Evolutionary conservation across 2,113 vertebrate species (phyloP).

Genomic region (Setophaga kirtlandii): DNA sequence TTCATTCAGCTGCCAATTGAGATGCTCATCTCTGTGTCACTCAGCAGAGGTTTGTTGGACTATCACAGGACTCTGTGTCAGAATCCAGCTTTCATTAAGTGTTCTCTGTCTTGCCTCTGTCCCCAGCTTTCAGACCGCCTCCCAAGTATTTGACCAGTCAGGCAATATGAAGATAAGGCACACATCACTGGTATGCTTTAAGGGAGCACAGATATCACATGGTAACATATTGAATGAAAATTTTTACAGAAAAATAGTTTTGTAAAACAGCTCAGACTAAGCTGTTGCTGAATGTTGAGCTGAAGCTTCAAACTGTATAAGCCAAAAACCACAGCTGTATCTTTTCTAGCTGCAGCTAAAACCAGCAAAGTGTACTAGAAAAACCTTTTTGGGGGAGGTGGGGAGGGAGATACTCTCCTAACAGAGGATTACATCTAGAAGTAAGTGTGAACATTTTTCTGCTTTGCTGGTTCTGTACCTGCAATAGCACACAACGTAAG

Average conservation of each 20-base stretch:
- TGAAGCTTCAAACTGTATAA: not conserved
- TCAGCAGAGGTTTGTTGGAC: not conserved
- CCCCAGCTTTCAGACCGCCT: not conserved
- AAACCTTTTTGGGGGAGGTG: not conserved
- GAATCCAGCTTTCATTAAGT: not conserved
- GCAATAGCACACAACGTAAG: not conserved
- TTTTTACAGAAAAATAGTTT: constrained; percentile 62
- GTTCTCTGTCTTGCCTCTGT: not conserved
- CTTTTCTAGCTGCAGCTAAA: constrained; percentile 72
- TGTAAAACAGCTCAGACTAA: constrained; percentile 56
- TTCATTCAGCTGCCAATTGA: not conserved
- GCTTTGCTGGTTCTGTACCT: constrained; percentile 32
- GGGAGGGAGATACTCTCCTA: not conserved
- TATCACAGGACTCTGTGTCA: not conserved
- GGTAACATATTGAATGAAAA: constrained; percentile 55
- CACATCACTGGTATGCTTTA: not conserved
- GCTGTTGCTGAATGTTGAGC: constrained; percentile 26
- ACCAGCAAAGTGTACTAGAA: constrained; percentile 58
- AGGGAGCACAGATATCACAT: not conserved
- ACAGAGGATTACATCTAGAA: constrained; percentile 23
- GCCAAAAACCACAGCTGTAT: constrained; percentile 67
- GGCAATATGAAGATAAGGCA: constrained; percentile 1
- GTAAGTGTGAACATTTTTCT: constrained; percentile 31
- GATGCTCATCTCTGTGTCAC: not conserved
- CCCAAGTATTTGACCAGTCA: not conserved